phyloP scores from a whole-genome alignment of 2,113 vertebrate species.

The Brevimyrus niger region DNA sequence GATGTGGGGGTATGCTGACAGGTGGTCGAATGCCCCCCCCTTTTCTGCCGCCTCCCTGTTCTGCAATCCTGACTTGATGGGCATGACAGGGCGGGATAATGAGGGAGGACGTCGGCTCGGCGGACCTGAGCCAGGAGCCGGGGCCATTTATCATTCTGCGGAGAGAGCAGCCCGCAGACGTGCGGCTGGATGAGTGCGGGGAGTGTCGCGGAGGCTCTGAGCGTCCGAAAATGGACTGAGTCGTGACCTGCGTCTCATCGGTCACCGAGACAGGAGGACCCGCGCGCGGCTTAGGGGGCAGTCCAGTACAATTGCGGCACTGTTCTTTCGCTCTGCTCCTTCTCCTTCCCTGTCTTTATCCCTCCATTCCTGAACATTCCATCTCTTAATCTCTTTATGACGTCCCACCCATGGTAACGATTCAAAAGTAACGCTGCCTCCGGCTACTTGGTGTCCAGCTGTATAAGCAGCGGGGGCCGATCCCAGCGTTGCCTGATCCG shows the following conservation, averaged over 20 bases:
- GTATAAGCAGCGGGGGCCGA: neutral
- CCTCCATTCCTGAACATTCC: neutral
- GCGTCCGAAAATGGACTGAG: neutral
- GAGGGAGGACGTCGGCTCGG: neutral
- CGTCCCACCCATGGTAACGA: neutral
- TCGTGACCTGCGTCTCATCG: neutral
- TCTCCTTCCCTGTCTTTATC: neutral
- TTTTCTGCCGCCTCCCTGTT: neutral
- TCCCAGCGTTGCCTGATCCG: neutral
- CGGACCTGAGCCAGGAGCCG: neutral
- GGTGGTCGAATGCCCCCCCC: neutral
- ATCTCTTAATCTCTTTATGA: neutral
- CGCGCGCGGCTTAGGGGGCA: neutral
- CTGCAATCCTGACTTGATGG: neutral
- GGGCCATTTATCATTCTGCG: neutral
- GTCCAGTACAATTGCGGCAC: neutral
- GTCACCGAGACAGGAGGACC: neutral
- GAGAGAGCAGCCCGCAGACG: neutral
- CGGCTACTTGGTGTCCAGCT: neutral
- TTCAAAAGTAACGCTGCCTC: neutral
- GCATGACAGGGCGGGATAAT: conserved; percentile 5
- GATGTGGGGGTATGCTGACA: neutral
- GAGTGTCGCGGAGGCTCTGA: neutral
- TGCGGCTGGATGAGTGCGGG: neutral
- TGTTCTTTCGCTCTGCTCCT: neutral